phyloP scores from a whole-genome alignment of 2,113 vertebrate genomes.

The Eublepharis macularius region DNA sequence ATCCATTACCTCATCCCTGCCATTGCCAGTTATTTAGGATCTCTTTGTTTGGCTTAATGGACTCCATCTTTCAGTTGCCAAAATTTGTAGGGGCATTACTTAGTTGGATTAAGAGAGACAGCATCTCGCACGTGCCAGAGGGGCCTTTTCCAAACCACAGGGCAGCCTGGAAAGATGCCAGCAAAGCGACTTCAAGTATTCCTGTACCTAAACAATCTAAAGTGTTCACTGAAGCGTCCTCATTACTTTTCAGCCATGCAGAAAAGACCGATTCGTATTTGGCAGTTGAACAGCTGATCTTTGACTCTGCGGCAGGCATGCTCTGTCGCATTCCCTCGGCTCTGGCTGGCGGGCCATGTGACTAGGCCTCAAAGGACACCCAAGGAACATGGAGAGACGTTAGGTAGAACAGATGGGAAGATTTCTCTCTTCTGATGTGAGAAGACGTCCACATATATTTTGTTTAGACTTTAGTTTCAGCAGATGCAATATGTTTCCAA shows the following conservation, averaged over 20 bases:
- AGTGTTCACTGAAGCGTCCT: constrained; percentile 45
- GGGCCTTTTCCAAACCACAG: not conserved
- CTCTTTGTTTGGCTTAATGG: not conserved
- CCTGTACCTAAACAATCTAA: constrained; percentile 32
- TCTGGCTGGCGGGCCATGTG: constrained; percentile 9
- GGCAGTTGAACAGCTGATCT: constrained; percentile 46
- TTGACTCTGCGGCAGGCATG: not conserved
- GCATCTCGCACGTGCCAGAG: rapidly evolving
- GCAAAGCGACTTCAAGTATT: constrained; percentile 39
- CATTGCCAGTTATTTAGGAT: constrained; percentile 1
- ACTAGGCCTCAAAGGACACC: constrained; percentile 20
- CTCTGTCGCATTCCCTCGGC: rapidly evolving
- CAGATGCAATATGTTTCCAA: too few relatives aligned
- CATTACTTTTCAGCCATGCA: constrained; percentile 44
- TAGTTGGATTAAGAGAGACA: not conserved
- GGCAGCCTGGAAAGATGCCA: not conserved
- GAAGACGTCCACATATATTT: not conserved
- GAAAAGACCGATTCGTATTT: constrained; percentile 47
- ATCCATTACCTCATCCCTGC: not conserved
- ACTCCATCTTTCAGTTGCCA: not conserved
- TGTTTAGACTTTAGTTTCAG: not conserved
- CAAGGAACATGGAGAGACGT: constrained; percentile 32
- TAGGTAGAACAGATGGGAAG: constrained; percentile 38
- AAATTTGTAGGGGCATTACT: not conserved
- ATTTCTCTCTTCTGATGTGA: not conserved